Evolutionary conservation across 2,113 vertebrate genomes (phyloP).

Genomic region (Hassar affinis): DNA sequence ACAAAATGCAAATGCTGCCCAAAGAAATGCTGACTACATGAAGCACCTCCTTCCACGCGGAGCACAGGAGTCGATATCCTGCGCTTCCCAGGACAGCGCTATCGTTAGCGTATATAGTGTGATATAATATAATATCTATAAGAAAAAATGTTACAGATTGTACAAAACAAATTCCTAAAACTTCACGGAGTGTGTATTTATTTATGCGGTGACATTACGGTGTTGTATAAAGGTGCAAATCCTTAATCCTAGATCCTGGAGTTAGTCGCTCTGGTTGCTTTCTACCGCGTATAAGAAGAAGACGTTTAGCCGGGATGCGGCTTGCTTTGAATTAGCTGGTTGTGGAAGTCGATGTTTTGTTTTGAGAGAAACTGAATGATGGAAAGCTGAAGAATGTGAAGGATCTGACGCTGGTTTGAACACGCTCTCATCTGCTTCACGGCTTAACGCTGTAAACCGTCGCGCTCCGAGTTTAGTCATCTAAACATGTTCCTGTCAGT

Average conservation of each 20-base stretch:
- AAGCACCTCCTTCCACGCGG: not conserved
- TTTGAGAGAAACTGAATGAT: not conserved
- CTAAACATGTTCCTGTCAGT: not conserved
- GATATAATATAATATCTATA: not conserved
- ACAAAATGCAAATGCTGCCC: not conserved
- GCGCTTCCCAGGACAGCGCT: not conserved
- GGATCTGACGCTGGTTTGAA: not conserved
- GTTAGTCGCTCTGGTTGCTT: not conserved
- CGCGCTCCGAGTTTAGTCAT: not conserved
- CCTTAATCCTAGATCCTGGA: not conserved
- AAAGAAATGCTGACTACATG: not conserved
- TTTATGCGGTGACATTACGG: constrained; percentile 9
- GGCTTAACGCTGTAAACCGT: not conserved
- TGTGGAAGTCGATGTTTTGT: constrained; percentile 13
- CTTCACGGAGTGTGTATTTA: constrained; percentile 21
- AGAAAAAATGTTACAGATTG: constrained; percentile 6
- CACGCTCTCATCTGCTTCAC: not conserved
- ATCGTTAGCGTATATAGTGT: not conserved
- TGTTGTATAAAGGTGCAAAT: constrained; percentile 12
- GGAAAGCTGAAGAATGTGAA: not conserved
- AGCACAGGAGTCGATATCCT: not conserved
- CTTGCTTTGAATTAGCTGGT: not conserved
- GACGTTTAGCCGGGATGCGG: not conserved
- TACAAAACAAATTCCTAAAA: constrained; percentile 27
- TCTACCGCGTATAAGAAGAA: not conserved